Conservation (phyloP, 2,797 vertebrate species). For the Myioborus melanocephalus region DNA sequence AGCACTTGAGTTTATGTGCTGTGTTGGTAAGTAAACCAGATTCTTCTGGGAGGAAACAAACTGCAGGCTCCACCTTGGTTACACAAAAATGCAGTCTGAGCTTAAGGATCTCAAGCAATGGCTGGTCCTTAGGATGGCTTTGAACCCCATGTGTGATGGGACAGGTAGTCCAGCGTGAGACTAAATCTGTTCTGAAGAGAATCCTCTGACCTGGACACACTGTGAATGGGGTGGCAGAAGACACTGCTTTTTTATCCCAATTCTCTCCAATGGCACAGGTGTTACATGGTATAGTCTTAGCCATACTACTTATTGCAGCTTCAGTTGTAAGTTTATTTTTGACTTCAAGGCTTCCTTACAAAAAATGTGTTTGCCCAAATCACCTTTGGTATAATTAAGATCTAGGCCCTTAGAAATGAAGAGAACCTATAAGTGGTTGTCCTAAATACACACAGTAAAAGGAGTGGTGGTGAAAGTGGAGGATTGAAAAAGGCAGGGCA, state of each 20-base stretch:
- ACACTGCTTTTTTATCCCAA: background rate
- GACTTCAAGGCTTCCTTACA: background rate
- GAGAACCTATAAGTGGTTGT: background rate
- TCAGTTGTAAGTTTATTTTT: background rate
- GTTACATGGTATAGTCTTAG: background rate
- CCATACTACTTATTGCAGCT: background rate
- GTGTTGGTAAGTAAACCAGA: background rate
- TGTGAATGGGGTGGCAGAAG: background rate
- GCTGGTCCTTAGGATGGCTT: background rate
- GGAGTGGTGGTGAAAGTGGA: background rate
- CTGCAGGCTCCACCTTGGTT: background rate
- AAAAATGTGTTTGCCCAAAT: background rate
- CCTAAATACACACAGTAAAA: background rate
- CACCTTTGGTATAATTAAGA: background rate
- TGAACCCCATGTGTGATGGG: background rate
- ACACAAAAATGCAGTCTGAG: background rate
- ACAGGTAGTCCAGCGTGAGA: background rate
- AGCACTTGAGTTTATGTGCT: background rate
- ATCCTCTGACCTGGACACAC: background rate
- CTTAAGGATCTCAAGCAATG: background rate
- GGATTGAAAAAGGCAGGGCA: background rate
- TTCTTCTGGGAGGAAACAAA: background rate
- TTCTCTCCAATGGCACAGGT: background rate
- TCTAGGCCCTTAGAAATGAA: background rate
- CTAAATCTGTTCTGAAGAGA: background rate